phyloP scores from a whole-genome alignment of 2,888 invertebrate species.

The Caenorhabditis auriculariae region DNA sequence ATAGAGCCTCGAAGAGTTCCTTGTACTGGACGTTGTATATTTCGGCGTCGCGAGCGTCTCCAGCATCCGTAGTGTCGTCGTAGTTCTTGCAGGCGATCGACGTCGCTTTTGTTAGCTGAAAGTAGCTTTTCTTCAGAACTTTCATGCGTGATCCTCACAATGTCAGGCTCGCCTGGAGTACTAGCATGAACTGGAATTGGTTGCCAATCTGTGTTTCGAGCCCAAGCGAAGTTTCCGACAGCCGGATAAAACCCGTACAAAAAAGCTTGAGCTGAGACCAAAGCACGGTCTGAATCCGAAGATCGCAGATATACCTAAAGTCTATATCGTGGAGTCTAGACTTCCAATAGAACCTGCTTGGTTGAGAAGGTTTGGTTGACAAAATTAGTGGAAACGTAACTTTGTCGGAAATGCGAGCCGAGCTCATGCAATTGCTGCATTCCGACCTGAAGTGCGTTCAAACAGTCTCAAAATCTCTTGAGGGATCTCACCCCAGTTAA shows the following conservation, averaged over 20 bases:
- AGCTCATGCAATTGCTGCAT: conserved; percentile 46
- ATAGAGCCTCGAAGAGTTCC: conserved; percentile 38
- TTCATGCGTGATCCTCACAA: conserved; percentile 25
- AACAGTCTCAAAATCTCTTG: neutral
- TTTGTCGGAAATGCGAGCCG: conserved; percentile 44
- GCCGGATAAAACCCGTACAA: conserved; percentile 77
- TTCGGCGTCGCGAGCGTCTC: conserved; percentile 10
- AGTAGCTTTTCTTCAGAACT: neutral
- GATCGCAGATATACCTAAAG: conserved; percentile 61
- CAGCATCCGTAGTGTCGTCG: conserved; percentile 7
- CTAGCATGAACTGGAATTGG: conserved; percentile 49
- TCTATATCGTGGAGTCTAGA: neutral
- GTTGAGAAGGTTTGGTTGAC: conserved; percentile 21
- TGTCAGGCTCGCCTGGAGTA: conserved; percentile 37
- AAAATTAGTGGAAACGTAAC: conserved; percentile 30
- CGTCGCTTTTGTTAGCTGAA: conserved; percentile 33
- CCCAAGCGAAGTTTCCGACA: conserved; percentile 11
- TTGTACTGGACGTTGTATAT: conserved; percentile 29
- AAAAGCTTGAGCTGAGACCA: conserved; percentile 81
- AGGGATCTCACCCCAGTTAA: conserved; percentile 29
- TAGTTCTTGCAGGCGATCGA: conserved; percentile 23
- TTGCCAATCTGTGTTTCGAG: conserved; percentile 37
- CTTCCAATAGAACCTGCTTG: conserved; percentile 19
- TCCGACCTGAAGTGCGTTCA: conserved; percentile 53
- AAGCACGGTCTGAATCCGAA: conserved; percentile 64